Evolutionary conservation across 2,113 vertebrate species (phyloP).

Genomic region (Mustela nigripes): DNA sequence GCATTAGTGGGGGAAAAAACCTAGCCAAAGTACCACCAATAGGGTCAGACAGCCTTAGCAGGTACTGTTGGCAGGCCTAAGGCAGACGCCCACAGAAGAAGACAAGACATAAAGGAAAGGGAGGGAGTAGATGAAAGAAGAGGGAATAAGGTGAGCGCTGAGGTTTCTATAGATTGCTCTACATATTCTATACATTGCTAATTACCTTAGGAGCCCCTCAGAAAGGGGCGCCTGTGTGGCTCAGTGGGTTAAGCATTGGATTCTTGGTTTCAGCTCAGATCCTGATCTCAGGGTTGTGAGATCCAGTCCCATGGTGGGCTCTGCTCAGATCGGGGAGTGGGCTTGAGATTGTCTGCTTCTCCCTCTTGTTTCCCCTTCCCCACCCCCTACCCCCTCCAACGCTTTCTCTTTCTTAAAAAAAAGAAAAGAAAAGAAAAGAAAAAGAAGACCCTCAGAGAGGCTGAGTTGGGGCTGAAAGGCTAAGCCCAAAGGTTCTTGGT

Average conservation of each 20-base stretch:
- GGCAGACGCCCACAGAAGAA: neutral
- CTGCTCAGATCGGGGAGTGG: neutral
- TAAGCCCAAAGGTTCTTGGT: neutral
- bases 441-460: neutral
- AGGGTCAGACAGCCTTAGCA: neutral
- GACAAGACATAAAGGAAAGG: neutral
- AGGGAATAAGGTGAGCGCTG: neutral
- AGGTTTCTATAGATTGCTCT: neutral
- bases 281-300: neutral
- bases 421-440: neutral
- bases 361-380: neutral
- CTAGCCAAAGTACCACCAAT: neutral
- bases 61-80: neutral
- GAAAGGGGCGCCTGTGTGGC: neutral
- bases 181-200: too few relatives aligned
- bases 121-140: neutral
- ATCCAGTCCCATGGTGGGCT: neutral
- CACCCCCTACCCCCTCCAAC: neutral
- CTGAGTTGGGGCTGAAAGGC: neutral
- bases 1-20: constrained; percentile 35
- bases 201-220: neutral
- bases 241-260: neutral
- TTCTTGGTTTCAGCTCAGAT: neutral
- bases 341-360: neutral
- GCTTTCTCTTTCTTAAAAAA: neutral